Conservation (phyloP, 2,797 vertebrate species). For the Chiloscyllium punctatum region DNA sequence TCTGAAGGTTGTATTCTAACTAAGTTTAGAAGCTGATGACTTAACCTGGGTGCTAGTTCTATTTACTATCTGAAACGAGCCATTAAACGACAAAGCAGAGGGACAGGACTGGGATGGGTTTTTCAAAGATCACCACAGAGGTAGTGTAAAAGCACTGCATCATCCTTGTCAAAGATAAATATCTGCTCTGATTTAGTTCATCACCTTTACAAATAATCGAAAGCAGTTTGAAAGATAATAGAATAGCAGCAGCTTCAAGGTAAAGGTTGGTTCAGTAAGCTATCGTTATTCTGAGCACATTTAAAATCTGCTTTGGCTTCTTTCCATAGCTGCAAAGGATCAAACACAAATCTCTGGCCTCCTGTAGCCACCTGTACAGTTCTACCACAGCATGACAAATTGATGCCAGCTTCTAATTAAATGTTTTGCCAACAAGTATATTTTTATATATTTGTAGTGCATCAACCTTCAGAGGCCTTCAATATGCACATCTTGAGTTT, state of each 20-base stretch:
- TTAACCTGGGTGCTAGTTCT: neutral
- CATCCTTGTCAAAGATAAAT: neutral
- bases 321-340: neutral
- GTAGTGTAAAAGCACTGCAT: neutral
- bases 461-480: neutral
- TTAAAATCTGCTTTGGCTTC: neutral
- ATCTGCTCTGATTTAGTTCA: neutral
- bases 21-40: neutral
- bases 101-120: neutral
- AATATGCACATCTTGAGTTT: neutral
- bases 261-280: neutral
- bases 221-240: neutral
- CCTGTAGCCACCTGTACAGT: neutral
- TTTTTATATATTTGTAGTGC: neutral
- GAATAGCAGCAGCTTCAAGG: neutral
- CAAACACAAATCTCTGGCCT: neutral
- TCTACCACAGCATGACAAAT: neutral
- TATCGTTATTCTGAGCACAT: neutral
- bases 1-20: neutral
- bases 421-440: neutral
- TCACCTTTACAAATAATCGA: neutral
- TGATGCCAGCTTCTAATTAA: neutral
- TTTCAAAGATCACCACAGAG: neutral
- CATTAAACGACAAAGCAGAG: neutral
- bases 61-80: constrained; percentile 7